These are phyloP conservation scores for Calliopsis andreniformis DNA, from an alignment of 1,140 invertebrate genomes.

Conservation along the genomic window DNA sequence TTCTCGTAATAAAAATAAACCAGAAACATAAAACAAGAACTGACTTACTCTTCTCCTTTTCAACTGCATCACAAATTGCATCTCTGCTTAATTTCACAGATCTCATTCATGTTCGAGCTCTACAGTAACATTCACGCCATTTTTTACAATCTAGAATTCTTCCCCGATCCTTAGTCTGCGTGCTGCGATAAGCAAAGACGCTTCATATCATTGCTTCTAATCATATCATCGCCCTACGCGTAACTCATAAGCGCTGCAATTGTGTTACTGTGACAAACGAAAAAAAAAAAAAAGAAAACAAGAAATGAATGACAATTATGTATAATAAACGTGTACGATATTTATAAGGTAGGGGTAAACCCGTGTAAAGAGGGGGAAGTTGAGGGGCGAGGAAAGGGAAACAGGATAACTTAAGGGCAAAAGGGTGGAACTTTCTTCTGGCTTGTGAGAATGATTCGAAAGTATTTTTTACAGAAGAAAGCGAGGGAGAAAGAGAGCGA, in stretches of 20 bases:
- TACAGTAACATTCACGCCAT: conserved; percentile 2
- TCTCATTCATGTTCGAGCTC: neutral
- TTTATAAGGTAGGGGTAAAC: conserved; percentile 44
- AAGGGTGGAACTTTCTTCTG: conserved; percentile 13
- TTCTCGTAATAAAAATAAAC: too few species aligned
- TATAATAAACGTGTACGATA: conserved; percentile 69
- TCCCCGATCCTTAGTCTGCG: conserved; percentile 20
- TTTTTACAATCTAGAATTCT: conserved; percentile 24
- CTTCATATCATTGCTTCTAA: conserved; percentile 72
- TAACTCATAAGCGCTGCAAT: conserved; percentile 62
- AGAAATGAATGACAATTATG: conserved; percentile 47
- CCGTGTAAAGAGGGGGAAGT: neutral
- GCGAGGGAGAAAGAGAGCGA: neutral
- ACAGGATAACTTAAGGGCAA: conserved; percentile 16
- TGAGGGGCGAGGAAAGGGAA: neutral
- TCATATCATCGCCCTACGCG: conserved; percentile 71
- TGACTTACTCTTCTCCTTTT: too few species aligned
- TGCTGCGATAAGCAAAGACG: conserved; percentile 66
- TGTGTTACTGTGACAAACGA: conserved; percentile 58
- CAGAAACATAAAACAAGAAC: too few species aligned
- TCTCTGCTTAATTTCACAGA: neutral
- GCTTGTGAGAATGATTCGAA: conserved; percentile 21
- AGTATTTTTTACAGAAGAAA: conserved; percentile 61
- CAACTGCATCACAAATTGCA: neutral
- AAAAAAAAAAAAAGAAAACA: neutral